Conservation (phyloP, 2,888 invertebrate genomes). For the Stratiomys singularior region DNA sequence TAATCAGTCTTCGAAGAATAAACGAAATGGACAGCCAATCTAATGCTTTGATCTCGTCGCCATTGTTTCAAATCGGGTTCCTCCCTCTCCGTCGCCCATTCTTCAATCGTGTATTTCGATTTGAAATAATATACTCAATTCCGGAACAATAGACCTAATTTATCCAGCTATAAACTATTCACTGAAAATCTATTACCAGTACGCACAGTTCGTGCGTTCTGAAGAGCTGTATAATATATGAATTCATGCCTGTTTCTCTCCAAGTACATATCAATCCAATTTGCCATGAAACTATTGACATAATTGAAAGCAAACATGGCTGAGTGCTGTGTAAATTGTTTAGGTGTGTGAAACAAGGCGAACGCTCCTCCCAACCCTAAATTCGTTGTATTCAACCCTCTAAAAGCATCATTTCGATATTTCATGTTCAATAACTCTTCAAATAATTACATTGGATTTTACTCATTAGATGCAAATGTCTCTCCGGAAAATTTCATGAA, state of each 20-base stretch:
- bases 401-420: neutral
- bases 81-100: too few species aligned
- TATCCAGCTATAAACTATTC: neutral
- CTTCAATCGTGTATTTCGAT: too few species aligned
- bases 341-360: neutral
- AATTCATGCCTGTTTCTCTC: neutral
- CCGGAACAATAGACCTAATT: neutral
- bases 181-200: neutral
- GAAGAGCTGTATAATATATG: too few species aligned
- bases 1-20: too few species aligned
- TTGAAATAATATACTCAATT: neutral
- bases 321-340: neutral
- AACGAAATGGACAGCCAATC: too few species aligned
- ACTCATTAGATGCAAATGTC: neutral
- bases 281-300: constrained; percentile 1
- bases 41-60: too few species aligned
- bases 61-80: too few species aligned
- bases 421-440: neutral
- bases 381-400: neutral
- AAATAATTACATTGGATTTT: neutral
- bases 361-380: too few species aligned
- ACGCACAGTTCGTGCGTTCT: too few species aligned
- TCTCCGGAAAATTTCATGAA: neutral
- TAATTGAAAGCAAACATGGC: neutral
- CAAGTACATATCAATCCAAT: neutral